phyloP scores from a whole-genome alignment of 2,888 invertebrate genomes.

The Yponomeuta evonymella region DNA sequence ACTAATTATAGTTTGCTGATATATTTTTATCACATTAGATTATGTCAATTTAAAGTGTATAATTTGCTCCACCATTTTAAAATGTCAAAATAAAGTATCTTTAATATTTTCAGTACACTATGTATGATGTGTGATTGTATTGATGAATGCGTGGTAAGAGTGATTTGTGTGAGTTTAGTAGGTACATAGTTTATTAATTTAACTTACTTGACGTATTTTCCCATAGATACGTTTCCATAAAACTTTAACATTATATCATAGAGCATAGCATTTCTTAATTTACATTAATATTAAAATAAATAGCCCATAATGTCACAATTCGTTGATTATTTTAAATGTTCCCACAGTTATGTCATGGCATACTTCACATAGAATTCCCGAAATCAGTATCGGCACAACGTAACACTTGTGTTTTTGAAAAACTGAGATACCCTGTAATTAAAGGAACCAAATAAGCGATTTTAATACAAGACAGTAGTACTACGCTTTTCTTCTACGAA shows the following conservation, averaged over 20 bases:
- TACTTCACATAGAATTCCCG: too few species aligned
- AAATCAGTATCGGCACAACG: too few species aligned
- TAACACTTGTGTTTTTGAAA: too few species aligned
- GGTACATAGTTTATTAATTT: too few species aligned
- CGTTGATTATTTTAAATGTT: neutral
- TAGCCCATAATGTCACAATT: neutral
- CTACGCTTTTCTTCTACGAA: too few species aligned
- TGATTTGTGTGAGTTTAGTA: neutral
- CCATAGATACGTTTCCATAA: neutral
- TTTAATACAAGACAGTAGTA: too few species aligned
- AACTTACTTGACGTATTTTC: neutral
- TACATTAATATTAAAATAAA: neutral
- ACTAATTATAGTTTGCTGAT: neutral
- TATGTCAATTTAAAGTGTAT: neutral
- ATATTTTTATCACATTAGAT: neutral
- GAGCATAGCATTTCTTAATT: neutral
- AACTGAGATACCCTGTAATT: too few species aligned
- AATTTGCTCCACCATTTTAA: neutral
- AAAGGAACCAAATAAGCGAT: too few species aligned
- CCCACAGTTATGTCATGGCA: neutral
- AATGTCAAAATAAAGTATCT: neutral
- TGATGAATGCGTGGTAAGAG: neutral
- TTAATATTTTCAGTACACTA: neutral
- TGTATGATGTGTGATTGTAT: conserved; percentile 7
- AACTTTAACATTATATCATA: neutral